Evolutionary conservation across 2,113 vertebrate species (phyloP).

Genomic region (Rostratula benghalensis): DNA sequence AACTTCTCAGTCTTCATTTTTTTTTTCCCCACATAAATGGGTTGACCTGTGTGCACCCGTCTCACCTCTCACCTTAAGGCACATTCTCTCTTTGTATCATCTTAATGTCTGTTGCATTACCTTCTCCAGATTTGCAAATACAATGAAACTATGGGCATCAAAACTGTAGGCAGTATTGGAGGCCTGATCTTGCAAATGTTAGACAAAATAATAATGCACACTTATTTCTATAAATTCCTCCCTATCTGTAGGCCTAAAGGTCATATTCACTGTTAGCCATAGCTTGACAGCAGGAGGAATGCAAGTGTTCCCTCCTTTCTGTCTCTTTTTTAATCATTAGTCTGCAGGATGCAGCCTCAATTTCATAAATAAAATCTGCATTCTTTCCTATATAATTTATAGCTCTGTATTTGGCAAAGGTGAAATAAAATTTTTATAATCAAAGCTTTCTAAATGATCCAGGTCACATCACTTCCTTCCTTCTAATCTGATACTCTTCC

Average conservation of each 20-base stretch:
- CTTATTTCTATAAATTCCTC: not conserved
- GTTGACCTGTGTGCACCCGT: not conserved
- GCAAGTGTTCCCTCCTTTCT: not conserved
- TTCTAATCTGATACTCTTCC: not conserved
- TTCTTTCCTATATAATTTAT: not conserved
- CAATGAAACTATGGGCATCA: not conserved
- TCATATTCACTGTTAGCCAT: not conserved
- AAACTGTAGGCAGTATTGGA: not conserved
- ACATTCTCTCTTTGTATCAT: not conserved
- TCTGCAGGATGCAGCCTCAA: not conserved
- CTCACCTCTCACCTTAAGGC: not conserved
- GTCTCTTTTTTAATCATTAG: not conserved
- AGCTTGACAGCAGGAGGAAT: not conserved
- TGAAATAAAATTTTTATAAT: not conserved
- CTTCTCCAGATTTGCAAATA: not conserved
- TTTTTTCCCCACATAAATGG: not conserved
- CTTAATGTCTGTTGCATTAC: not conserved
- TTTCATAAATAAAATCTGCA: not conserved
- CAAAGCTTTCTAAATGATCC: not conserved
- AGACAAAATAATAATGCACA: not conserved
- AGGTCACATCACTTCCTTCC: not conserved
- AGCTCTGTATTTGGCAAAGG: not conserved
- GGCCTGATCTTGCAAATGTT: not conserved
- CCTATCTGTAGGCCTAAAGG: not conserved
- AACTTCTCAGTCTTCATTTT: not conserved